Percentiles rank a stretch among this genome's conserved stretches.
Evolutionary conservation across 2,113 vertebrate genomes (phyloP).

Genomic region (Ailurus styani): DNA sequence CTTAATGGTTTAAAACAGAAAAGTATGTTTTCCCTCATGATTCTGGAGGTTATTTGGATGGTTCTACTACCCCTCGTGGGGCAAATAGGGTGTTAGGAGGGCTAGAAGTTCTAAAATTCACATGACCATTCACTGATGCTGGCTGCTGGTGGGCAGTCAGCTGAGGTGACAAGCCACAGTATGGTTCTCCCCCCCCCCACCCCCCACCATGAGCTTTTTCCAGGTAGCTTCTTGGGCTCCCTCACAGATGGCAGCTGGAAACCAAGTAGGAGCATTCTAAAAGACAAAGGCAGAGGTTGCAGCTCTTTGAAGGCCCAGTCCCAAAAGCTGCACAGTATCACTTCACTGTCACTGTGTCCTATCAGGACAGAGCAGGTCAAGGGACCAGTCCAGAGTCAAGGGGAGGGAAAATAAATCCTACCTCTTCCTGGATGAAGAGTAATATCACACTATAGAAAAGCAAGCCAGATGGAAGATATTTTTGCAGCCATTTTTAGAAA

Average conservation of each 20-base stretch:
- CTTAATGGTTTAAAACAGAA: background rate
- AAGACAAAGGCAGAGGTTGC: background rate
- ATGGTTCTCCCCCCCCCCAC: background rate
- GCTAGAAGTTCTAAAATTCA: background rate
- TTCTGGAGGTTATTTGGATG: background rate
- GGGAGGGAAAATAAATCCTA: background rate
- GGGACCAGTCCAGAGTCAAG: background rate
- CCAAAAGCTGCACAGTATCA: background rate
- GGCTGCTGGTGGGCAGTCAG: background rate
- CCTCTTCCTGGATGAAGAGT: background rate
- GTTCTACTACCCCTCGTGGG: background rate
- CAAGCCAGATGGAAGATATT: background rate
- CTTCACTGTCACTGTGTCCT: background rate
- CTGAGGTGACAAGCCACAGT: background rate
- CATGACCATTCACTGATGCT: background rate
- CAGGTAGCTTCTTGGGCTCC: background rate
- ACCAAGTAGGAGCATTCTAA: background rate
- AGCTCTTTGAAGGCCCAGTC: background rate
- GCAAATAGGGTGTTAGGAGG: background rate
- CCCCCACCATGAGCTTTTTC: background rate
- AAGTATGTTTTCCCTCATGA: background rate
- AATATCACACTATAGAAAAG: background rate
- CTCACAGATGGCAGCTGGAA: background rate
- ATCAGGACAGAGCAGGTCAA: background rate
- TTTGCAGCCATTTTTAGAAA: background rate